A percentile compares a stretch with the other conserved stretches of the same genome.
Evolutionary conservation across 2,888 invertebrate genomes (phyloP).

Genomic region (Abrostola tripartita): DNA sequence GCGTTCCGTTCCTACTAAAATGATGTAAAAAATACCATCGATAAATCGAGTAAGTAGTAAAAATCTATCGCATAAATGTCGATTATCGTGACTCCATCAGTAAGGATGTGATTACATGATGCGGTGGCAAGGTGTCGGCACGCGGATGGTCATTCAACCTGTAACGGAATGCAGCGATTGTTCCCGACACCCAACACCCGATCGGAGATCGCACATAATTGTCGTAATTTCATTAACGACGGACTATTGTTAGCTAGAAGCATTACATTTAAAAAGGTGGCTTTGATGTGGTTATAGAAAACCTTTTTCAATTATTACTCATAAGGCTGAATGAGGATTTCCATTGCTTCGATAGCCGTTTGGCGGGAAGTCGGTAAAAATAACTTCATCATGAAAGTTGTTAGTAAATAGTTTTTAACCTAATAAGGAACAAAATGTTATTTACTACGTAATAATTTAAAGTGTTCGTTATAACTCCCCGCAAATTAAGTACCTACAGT

Average conservation of each 20-base stretch:
- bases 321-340: slow-evolving; percentile 3
- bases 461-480: neutral
- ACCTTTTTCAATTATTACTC: neutral
- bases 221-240: slow-evolving; percentile 55
- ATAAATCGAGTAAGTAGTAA: neutral
- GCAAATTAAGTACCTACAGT: neutral
- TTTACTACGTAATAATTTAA: neutral
- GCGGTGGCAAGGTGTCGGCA: slow-evolving; percentile 52
- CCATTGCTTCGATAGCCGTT: neutral
- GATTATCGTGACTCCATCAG: slow-evolving; percentile 31
- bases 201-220: slow-evolving; percentile 54
- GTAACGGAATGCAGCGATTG: slow-evolving; percentile 60
- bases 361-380: neutral
- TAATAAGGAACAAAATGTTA: too few species aligned
- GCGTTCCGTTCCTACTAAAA: slow-evolving; percentile 1
- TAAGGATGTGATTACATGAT: slow-evolving; percentile 53
- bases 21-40: slow-evolving; percentile 3
- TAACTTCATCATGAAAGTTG: neutral
- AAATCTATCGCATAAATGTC: slow-evolving; percentile 5
- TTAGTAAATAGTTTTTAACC: too few species aligned
- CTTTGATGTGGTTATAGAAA: neutral
- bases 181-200: slow-evolving; percentile 38
- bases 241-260: slow-evolving; percentile 29
- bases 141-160: slow-evolving; percentile 68
- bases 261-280: neutral